Evolutionary conservation across 2,113 vertebrate species (phyloP), one percentile per base, ranked within the genome.

Genomic region (Macquaria ambigua): DNA sequence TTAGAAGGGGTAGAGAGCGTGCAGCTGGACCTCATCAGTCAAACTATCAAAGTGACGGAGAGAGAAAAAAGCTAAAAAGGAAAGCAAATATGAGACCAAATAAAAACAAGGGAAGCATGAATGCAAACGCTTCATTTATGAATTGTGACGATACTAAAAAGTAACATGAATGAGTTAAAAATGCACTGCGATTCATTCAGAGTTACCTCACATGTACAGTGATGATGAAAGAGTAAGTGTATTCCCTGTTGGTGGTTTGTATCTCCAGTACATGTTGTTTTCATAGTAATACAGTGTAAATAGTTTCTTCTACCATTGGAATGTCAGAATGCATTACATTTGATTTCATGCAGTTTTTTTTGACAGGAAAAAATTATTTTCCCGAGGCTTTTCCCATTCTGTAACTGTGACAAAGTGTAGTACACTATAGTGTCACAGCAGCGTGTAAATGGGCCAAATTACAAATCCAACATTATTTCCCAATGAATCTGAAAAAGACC

Each of bases 381-480:
- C 46, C n/a, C 5, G 25, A 25, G 56, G 20, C 56, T 52, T 11
- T 68, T 58, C 31, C 48, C 8, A 10, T 9, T 62, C 10, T 43
- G 14, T 31, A 31, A 25, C 23, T 52, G 20, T 20, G 12, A 31
- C 48, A n/a, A 73, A 55, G 50, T n/a, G 12, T 39, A 52, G 18
- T 18, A 14, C 46, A 15, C 46, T 43, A 12, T 59, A 18, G 28
- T 46, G 48, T 56, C 46, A 71, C 1, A 73, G 43, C 69, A 53
- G 15, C 15, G 41, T 52, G 23, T 41, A 85, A 83, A 85, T 70
- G 78, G 68, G 77, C 64, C 63, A 50, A 18, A 64, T 70, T 53
- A 46, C 8, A 74, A 86, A 77, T 77, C 14, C 25, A 72, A 61
- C 41, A 66, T 72, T 28, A 21, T 79, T 77, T 68, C 39, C 56